These are phyloP conservation scores for Phyllostomus hastatus DNA, from an alignment of 2,113 vertebrate species.

Conservation along the genomic window DNA sequence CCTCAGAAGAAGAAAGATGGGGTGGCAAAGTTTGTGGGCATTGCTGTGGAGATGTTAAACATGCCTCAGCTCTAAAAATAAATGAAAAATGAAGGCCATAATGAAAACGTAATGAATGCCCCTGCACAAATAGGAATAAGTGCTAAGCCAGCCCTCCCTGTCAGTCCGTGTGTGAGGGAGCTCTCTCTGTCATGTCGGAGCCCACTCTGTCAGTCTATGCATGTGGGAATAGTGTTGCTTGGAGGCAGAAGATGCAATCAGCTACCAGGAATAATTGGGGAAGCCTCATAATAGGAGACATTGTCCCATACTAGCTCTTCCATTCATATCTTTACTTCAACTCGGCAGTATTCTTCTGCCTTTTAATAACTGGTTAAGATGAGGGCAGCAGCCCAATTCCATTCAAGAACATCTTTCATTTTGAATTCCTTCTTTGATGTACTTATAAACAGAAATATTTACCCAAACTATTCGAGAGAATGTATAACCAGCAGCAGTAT, in stretches of 20 bases:
- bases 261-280: not conserved
- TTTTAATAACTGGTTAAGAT: not conserved
- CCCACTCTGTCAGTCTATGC: not conserved
- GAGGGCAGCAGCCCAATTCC: not conserved
- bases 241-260: not conserved
- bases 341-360: not conserved
- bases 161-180: no score
- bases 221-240: accelerated
- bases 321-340: not conserved
- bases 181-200: no score
- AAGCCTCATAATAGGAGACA: not conserved
- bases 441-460: not conserved
- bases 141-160: not conserved
- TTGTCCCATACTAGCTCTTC: not conserved
- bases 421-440: not conserved
- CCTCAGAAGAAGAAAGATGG: not conserved
- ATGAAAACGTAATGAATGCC: not conserved
- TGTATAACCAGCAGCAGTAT: not conserved
- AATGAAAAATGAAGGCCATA: not conserved
- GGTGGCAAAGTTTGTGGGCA: not conserved
- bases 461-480: not conserved
- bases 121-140: not conserved
- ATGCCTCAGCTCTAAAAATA: not conserved
- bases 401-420: not conserved
- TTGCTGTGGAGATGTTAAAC: not conserved